phyloP scores from a whole-genome alignment of 2,888 invertebrate genomes.

The Drosophila borealis region DNA sequence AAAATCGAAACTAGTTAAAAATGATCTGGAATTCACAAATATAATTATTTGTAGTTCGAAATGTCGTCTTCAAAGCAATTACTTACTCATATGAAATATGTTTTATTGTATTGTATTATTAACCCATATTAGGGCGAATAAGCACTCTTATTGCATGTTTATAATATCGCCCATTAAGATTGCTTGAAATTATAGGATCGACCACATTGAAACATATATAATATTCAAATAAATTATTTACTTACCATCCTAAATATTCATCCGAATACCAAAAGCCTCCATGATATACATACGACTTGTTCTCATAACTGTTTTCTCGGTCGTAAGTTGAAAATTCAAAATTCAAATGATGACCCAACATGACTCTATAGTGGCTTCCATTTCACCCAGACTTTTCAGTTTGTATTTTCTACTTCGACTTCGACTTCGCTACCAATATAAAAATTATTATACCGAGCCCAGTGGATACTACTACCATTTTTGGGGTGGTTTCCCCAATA shows the following conservation, averaged over 20 bases:
- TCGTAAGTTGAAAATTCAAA: not conserved
- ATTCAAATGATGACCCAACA: not conserved
- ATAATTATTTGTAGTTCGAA: no score
- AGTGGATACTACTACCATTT: no score
- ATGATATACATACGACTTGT: not conserved
- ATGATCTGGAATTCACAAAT: no score
- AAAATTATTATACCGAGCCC: not conserved
- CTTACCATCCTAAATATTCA: no score
- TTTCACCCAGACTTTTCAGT: not conserved
- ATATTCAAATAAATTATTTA: no score
- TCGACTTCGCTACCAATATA: not conserved
- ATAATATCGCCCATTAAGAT: slow-evolving; percentile 1
- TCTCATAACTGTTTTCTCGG: not conserved
- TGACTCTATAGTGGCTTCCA: not conserved
- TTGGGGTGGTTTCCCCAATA: no score
- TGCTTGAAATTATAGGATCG: not conserved
- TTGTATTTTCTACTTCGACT: no score
- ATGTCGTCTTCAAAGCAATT: no score
- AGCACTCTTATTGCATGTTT: not conserved
- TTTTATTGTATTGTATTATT: no score
- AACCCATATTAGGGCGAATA: not conserved
- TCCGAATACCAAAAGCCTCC: slow-evolving; percentile 3
- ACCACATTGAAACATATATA: no score
- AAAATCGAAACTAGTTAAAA: no score
- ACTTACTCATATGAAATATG: no score